phyloP scores from a whole-genome alignment of 2,113 vertebrate species.

The Alethe castanea region DNA sequence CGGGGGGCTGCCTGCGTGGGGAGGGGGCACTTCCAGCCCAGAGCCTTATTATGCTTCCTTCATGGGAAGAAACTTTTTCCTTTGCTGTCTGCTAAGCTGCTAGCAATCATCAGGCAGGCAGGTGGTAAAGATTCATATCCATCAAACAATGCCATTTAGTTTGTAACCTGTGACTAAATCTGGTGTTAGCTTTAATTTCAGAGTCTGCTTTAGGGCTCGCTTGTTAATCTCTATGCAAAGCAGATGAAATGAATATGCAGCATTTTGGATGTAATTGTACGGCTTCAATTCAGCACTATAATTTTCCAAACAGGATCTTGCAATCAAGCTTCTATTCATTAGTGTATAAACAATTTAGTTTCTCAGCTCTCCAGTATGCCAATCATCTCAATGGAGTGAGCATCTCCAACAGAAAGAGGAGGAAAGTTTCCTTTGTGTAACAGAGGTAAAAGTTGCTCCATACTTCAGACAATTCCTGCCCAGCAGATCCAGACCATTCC shows the following conservation, averaged over 20 bases:
- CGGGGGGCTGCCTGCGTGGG: neutral
- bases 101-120: slow-evolving; percentile 80
- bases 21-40: slow-evolving; percentile 52
- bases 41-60: slow-evolving; percentile 54
- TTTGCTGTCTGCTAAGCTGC: slow-evolving; percentile 64
- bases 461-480: slow-evolving; percentile 38
- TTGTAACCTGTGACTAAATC: slow-evolving; percentile 88
- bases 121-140: slow-evolving; percentile 78
- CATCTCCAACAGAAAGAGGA: slow-evolving; percentile 83
- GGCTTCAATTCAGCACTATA: slow-evolving; percentile 95
- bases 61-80: slow-evolving; percentile 60
- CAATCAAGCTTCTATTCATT: slow-evolving; percentile 99
- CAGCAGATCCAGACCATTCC: neutral
- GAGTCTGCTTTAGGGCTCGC: slow-evolving; percentile 84
- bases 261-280: slow-evolving; percentile 98
- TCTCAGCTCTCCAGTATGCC: slow-evolving; percentile 96
- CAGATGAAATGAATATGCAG: slow-evolving; percentile 98
- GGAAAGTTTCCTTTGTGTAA: slow-evolving; percentile 87
- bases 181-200: slow-evolving; percentile 87
- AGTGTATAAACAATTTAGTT: slow-evolving; percentile 98
- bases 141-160: slow-evolving; percentile 80
- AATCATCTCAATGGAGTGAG: slow-evolving; percentile 89
- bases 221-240: slow-evolving; percentile 97
- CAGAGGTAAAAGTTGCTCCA: slow-evolving; percentile 68
- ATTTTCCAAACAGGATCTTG: slow-evolving; percentile 99